A percentile compares a stretch with the other conserved stretches of the same genome.
Conservation (phyloP, 2,797 vertebrate species). For the Typhlichthys eigenmanni region DNA sequence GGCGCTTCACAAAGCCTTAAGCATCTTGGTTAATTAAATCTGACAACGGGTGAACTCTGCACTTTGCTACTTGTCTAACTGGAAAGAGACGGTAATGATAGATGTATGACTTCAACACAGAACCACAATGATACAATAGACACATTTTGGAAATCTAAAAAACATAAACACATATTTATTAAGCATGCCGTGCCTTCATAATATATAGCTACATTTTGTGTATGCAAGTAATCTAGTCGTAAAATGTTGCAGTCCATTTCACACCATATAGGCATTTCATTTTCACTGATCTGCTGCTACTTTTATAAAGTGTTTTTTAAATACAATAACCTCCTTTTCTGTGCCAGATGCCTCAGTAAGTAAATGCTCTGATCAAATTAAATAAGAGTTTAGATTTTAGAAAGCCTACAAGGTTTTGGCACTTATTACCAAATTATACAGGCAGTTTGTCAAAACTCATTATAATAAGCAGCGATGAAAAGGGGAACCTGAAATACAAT, state of each 20-base stretch:
- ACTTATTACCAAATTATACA: conserved; percentile 33
- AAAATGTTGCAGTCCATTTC: neutral
- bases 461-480: neutral
- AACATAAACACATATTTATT: too few relatives aligned
- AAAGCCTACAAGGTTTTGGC: conserved; percentile 17
- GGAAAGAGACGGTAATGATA: conserved; percentile 67
- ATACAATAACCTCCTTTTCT: conserved; percentile 10
- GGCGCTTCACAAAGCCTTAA: conserved; percentile 77
- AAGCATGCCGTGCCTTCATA: too few relatives aligned
- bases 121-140: conserved; percentile 8
- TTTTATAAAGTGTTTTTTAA: conserved; percentile 5
- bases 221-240: neutral
- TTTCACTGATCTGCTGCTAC: conserved; percentile 7
- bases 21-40: conserved; percentile 84
- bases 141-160: neutral
- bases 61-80: conserved; percentile 80
- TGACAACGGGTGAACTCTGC: conserved; percentile 73
- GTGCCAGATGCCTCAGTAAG: conserved; percentile 13
- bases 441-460: conserved; percentile 12
- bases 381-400: conserved; percentile 38
- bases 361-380: conserved; percentile 36
- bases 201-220: too few relatives aligned
- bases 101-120: conserved; percentile 35
- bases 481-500: conserved; percentile 1
- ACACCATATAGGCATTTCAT: conserved; percentile 14